Conservation (phyloP, 2,113 vertebrate genomes). For the Corythaixoides concolor region DNA sequence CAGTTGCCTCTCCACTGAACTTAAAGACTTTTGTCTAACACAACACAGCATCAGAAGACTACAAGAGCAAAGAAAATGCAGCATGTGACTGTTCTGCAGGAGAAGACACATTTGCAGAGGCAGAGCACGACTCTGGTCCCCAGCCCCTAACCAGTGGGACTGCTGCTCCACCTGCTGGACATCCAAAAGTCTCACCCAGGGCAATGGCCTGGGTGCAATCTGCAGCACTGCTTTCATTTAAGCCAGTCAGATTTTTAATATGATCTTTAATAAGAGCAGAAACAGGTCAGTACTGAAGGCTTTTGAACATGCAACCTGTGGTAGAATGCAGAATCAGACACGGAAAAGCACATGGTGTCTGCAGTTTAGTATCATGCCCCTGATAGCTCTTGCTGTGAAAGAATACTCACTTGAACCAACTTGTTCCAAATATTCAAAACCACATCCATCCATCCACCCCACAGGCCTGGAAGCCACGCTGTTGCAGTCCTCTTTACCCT, state of each 20-base stretch:
- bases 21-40: background rate
- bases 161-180: constrained; percentile 58
- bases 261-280: background rate
- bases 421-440: background rate
- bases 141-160: background rate
- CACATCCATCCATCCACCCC: accelerated
- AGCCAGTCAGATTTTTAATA: background rate
- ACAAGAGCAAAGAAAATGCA: background rate
- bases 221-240: background rate
- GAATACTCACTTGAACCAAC: background rate
- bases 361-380: too few species aligned
- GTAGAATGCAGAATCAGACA: background rate
- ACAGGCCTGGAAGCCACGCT: background rate
- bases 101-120: accelerated
- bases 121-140: background rate
- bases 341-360: background rate
- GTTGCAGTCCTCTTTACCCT: background rate
- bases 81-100: background rate
- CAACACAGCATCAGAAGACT: background rate
- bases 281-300: background rate
- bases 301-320: background rate
- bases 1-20: background rate
- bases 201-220: accelerated
- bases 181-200: background rate
- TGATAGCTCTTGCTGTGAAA: accelerated